Percentiles rank a stretch among this genome's conserved stretches.
These are phyloP conservation scores for Yponomeuta sedellus DNA, from an alignment of 2,888 invertebrate genomes.

Conservation along the genomic window DNA sequence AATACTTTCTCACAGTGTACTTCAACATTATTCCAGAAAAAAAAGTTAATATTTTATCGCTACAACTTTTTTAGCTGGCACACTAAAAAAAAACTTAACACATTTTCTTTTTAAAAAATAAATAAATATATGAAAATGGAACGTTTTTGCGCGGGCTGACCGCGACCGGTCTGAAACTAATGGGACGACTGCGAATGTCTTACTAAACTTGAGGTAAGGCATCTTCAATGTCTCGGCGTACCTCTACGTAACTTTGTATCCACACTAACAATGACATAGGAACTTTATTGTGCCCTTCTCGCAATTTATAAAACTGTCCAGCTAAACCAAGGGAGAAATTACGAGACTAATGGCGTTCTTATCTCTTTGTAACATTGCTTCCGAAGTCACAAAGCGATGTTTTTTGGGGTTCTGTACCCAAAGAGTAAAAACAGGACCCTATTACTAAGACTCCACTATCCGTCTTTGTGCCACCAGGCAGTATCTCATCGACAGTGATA, in stretches of 20 bases:
- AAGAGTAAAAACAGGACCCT: no score
- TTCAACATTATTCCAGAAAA: constrained; percentile 50
- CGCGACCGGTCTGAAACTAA: neutral
- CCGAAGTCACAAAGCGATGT: no score
- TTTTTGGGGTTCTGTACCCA: no score
- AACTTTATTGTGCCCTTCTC: neutral
- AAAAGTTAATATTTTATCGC: neutral
- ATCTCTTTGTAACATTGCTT: no score
- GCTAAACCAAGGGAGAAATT: neutral
- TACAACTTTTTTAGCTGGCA: neutral
- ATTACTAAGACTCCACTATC: no score
- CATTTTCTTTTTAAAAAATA: neutral
- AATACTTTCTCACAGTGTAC: constrained; percentile 65
- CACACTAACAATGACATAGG: neutral
- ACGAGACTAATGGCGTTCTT: no score
- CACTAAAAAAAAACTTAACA: neutral
- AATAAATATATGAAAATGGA: neutral
- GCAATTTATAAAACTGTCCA: no score
- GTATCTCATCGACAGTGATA: no score
- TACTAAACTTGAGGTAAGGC: neutral
- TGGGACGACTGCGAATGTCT: neutral
- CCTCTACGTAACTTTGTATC: neutral
- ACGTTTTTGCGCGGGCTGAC: neutral
- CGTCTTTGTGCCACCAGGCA: no score
- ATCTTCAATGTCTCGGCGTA: neutral